Evolutionary conservation across 2,113 vertebrate genomes (phyloP), one percentile per base, ranked within the genome.

Genomic region (Pipra filicauda): DNA sequence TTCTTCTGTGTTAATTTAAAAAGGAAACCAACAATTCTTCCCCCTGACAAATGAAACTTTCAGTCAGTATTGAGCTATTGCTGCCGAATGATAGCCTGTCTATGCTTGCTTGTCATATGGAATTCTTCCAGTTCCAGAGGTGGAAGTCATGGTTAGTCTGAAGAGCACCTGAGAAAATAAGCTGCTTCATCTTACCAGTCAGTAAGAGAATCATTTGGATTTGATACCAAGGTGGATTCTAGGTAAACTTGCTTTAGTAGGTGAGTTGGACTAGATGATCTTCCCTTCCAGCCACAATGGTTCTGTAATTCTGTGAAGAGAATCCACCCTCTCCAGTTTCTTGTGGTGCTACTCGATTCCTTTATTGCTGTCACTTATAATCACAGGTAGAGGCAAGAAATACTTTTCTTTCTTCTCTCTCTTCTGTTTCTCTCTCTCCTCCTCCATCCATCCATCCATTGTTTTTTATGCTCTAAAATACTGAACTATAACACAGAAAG

Each of bases 81-180:
- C 54, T 66, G 57, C 41, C 33, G 21, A 78, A 84, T 76, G 83
- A 54, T 91, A 90, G 64, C 70, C 49, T 7, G 2, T 81, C 73
- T 87, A 66, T 87, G 52, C 86, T 84, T 94, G 65, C 83, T 92
- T 94, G 92, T 58, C 46, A 15, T 61, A 49, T 1, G 18, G 65
- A 82, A 94, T 91, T 87, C 83, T 93, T 82, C 79, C 86, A 62
- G 54, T 91, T 96, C 65, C 54, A 75, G 72, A 88, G 61, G 70
- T 81, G 44, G 59, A 88, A 79, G 70, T 84, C 27, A 2, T 78
- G 52, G 71, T 88, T 88, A 91, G 86, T 23, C 64, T 89, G 43
- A 85, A 95, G 86, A 93, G 48, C 51, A 66, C 65, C 84, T 82
- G n/a, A 85, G 69, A 93, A 92, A 96, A 85, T 67, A 91, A 73